These are phyloP conservation scores for Patiria pectinifera DNA, from an alignment of 53 echinoderm and acorn worm genomes.

Conservation along the genomic window DNA sequence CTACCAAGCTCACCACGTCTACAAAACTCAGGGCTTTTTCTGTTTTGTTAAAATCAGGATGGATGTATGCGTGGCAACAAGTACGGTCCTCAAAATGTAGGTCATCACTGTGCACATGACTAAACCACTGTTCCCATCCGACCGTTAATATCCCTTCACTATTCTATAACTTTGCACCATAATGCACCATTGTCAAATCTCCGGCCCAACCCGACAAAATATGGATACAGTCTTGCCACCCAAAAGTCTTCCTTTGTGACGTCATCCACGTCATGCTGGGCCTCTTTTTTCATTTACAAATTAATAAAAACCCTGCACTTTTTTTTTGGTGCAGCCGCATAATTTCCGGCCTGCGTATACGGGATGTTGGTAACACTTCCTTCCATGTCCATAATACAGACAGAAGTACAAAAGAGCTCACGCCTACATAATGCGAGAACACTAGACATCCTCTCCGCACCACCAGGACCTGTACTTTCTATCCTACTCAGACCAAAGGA, in stretches of 20 bases:
- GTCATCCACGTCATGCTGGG: not conserved
- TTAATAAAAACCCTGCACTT: not conserved
- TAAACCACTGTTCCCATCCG: not conserved
- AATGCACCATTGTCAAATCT: not conserved
- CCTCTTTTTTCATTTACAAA: not conserved
- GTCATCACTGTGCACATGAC: not conserved
- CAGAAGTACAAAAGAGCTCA: constrained; percentile 54
- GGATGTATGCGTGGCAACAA: not conserved
- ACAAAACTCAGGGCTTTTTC: not conserved
- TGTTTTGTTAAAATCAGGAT: not conserved
- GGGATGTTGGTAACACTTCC: constrained; percentile 40
- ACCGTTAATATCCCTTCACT: not conserved
- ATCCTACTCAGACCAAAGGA: not conserved
- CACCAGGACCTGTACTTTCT: constrained; percentile 7
- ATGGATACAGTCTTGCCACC: not conserved
- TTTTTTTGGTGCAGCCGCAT: not conserved
- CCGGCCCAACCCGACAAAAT: not conserved
- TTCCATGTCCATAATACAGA: not conserved
- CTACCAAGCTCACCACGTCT: no score
- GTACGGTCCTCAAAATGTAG: constrained; percentile 1
- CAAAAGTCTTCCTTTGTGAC: constrained; percentile 21
- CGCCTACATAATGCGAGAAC: constrained; percentile 46
- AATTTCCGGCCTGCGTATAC: constrained; percentile 35
- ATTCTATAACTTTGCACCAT: not conserved
- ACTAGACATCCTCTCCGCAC: constrained; percentile 1